These are phyloP conservation scores for Syngnathoides biaculeatus DNA, from an alignment of 2,113 vertebrate species.

Conservation along the genomic window DNA sequence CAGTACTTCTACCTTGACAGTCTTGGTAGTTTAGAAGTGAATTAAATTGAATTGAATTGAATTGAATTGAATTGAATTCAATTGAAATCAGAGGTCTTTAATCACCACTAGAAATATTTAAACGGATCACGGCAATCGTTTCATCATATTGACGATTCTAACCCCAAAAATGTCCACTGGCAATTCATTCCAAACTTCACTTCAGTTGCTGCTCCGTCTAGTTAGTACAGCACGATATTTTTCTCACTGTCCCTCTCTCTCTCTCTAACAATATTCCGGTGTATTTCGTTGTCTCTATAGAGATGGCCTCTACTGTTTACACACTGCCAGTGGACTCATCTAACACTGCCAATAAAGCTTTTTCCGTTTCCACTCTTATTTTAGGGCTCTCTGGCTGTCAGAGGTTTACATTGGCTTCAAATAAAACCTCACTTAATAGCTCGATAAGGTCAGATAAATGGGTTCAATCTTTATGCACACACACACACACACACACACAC, in stretches of 20 bases:
- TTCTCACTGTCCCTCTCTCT: not conserved
- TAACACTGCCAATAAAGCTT: slow-evolving; percentile 60
- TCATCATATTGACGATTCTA: slow-evolving; percentile 36
- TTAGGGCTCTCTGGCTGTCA: slow-evolving; percentile 51
- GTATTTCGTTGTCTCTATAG: slow-evolving; percentile 60
- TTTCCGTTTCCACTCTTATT: slow-evolving; percentile 61
- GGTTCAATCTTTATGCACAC: slow-evolving; percentile 26
- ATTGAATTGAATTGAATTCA: too few species aligned
- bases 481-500: slow-evolving; percentile 11
- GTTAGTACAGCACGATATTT: slow-evolving; percentile 18
- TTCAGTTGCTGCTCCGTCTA: slow-evolving; percentile 10
- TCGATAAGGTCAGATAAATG: slow-evolving; percentile 51
- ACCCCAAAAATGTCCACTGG: slow-evolving; percentile 17
- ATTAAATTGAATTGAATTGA: too few species aligned
- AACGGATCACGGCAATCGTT: slow-evolving; percentile 31
- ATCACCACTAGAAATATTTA: slow-evolving; percentile 38
- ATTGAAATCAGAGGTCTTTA: slow-evolving; percentile 33
- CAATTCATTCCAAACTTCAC: slow-evolving; percentile 10
- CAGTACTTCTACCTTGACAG: slow-evolving; percentile 26
- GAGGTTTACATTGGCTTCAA: slow-evolving; percentile 58
- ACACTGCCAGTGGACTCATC: slow-evolving; percentile 46
- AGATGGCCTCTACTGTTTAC: slow-evolving; percentile 56
- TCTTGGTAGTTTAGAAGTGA: slow-evolving; percentile 18
- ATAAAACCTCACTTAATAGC: slow-evolving; percentile 57
- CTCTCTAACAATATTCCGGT: slow-evolving; percentile 49